Conservation (phyloP, 2,888 invertebrate species). For the Pemphredon lugubris region DNA sequence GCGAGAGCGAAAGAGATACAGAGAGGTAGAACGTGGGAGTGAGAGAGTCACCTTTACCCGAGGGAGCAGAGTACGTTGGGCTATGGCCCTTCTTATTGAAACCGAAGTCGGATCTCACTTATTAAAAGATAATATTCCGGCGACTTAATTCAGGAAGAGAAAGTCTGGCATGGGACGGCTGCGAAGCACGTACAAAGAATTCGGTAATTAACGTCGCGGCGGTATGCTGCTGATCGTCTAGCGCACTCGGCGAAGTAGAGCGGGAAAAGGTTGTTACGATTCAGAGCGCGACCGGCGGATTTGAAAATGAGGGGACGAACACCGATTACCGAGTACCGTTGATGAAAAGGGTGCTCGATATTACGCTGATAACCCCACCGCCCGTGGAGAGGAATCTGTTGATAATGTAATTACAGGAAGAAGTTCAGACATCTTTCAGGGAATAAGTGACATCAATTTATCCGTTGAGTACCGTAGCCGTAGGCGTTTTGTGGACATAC, state of each 20-base stretch:
- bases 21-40: no score
- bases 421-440: neutral
- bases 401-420: neutral
- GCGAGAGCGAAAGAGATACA: no score
- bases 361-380: neutral
- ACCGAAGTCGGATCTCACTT: constrained; percentile 66
- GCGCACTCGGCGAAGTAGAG: neutral
- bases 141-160: constrained; percentile 60
- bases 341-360: no score
- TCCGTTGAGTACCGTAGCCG: no score
- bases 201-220: constrained; percentile 57
- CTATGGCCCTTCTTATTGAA: constrained; percentile 54
- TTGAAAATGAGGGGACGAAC: neutral
- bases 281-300: neutral
- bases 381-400: neutral
- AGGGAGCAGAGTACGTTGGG: no score
- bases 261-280: neutral
- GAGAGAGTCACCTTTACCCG: no score
- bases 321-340: neutral
- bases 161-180: constrained; percentile 52
- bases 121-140: constrained; percentile 73
- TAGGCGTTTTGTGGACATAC: no score
- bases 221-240: neutral
- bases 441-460: no score
- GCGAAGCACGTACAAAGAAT: constrained; percentile 59